Conservation (phyloP, 1,140 invertebrate genomes). For the Neotoxoptera formosana region DNA sequence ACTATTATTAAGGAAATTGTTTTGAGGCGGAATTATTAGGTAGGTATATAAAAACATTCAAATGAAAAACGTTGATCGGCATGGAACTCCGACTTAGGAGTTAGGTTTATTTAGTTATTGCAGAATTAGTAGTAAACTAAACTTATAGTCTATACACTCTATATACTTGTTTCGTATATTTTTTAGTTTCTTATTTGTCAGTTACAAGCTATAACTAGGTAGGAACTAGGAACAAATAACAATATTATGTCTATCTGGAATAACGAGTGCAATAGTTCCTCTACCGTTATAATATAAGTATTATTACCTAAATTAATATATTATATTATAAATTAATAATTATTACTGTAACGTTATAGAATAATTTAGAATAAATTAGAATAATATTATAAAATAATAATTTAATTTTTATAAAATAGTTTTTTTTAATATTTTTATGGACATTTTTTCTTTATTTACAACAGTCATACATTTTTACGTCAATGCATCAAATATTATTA, state of each 20-base stretch:
- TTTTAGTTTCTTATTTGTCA: not conserved
- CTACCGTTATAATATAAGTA: not conserved
- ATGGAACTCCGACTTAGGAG: not conserved
- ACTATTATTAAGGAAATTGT: not conserved
- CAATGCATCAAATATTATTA: not conserved
- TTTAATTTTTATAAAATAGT: too few relatives aligned
- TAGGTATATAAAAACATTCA: not conserved
- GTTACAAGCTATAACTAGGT: not conserved
- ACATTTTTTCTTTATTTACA: not conserved
- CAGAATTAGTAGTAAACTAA: not conserved
- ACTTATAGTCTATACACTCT: too few relatives aligned
- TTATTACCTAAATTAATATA: not conserved
- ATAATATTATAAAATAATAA: too few relatives aligned
- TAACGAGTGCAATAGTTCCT: not conserved
- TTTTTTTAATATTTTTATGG: too few relatives aligned
- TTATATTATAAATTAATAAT: too few relatives aligned
- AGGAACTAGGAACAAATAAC: not conserved
- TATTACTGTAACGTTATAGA: too few relatives aligned
- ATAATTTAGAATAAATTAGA: too few relatives aligned
- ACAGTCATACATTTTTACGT: not conserved
- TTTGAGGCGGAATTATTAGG: not conserved
- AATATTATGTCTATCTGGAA: not conserved
- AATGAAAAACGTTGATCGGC: not conserved
- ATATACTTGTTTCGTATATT: not conserved
- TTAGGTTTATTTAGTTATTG: not conserved